phyloP scores from a whole-genome alignment of 2,888 invertebrate species.

The Hirtodrosophila trivittata region DNA sequence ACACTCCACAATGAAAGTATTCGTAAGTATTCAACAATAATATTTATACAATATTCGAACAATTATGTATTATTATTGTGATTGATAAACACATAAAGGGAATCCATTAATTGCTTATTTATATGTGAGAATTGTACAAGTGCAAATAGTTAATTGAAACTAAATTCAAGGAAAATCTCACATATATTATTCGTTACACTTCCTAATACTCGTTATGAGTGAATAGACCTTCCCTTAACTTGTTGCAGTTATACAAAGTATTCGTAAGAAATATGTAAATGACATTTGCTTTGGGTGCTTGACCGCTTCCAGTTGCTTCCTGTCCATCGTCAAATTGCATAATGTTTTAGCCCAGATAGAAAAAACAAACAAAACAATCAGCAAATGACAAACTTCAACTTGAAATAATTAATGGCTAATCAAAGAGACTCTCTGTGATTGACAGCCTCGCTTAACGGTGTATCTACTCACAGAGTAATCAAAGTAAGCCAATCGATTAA shows the following conservation, averaged over 20 bases:
- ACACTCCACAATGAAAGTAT: conserved; percentile 84
- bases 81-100: conserved; percentile 18
- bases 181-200: conserved; percentile 42
- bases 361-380: conserved; percentile 13
- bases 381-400: conserved; percentile 69
- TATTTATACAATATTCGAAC: conserved; percentile 8
- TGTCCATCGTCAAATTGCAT: conserved; percentile 43
- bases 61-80: conserved; percentile 44
- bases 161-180: conserved; percentile 12
- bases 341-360: conserved; percentile 31
- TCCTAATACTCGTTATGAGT: background rate
- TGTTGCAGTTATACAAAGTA: background rate
- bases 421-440: conserved; percentile 32
- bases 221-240: background rate
- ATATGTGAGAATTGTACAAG: conserved; percentile 46
- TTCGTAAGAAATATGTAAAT: no score
- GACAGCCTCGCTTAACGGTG: conserved; percentile 36
- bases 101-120: conserved; percentile 25
- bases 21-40: conserved; percentile 84
- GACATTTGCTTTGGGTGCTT: conserved; percentile 34
- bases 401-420: conserved; percentile 47
- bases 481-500: conserved; percentile 43
- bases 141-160: conserved; percentile 25
- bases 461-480: conserved; percentile 37
- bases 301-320: conserved; percentile 49